Base-by-base conservation (phyloP, 2,113 vertebrate species). In the Nycticryphes semicollaris region DNA sequence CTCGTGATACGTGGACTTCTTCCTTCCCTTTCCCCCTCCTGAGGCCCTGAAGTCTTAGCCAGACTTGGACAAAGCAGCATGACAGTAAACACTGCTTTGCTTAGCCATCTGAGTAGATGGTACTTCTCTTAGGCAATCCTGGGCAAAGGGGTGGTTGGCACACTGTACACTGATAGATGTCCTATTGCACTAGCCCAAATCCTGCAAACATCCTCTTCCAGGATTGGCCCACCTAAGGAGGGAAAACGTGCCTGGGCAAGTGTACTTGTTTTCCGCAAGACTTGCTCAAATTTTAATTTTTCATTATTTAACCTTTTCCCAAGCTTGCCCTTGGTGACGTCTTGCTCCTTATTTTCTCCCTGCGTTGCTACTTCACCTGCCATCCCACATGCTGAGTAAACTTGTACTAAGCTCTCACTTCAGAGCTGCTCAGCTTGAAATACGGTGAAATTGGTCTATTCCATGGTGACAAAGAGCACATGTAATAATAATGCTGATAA, bases 111-210 rank as follows among this genome's bases (percentile, higher is more conserved):
- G 2, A 31, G 7, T 2, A 27, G 28, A 8, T 41, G 28, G 6
- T 43, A 2, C 30, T 81, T 47, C 30, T 24, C 6, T 15, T 50
- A 14, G 66, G 25, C n/a, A 37, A 0, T 12, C 35, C 3, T 1
- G 51, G 64, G 84, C 47, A 39, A 37, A 54, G 27, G 45, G 14
- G 6, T 12, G 9, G 13, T 2, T 77, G 64, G 22, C 27, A 30
- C 3, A 3, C 84, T 48, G 41, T 28, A 5, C 12, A 0, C 37
- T 24, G 51, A 7, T 20, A 12, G 47, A 23, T 27, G 43, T 53
- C 37, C 66, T 31, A 6, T 10, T 21, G 50, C 67, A 9, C 16
- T 12, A 25, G 45, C 9, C 45, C 35, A 69, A 45, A 62, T 73
- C 57, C 27, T 70, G 51, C 69, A 72, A 15, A 35, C 53, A 3